These are phyloP conservation scores for Meloidogyne exigua DNA, from an alignment of 1,140 invertebrate species.

Conservation along the genomic window DNA sequence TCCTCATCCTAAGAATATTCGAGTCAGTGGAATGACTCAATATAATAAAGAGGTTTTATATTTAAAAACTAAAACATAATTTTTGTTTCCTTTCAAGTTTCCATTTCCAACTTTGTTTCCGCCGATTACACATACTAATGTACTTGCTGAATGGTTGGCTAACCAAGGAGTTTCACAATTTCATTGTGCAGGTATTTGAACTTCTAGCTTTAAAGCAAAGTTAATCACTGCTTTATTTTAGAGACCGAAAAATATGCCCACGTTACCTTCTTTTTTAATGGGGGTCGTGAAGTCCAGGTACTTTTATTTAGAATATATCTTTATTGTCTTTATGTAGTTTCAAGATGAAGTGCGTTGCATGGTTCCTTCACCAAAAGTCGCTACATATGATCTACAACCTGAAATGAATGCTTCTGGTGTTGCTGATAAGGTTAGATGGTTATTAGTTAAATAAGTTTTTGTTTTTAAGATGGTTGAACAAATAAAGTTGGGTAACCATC, in stretches of 20 bases:
- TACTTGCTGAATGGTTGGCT: conserved; percentile 66
- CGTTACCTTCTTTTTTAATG: conserved; percentile 68
- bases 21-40: conserved; percentile 65
- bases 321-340: conserved; percentile 50
- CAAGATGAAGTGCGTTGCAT: conserved; percentile 65
- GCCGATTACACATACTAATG: conserved; percentile 65
- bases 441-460: not conserved
- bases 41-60: conserved; percentile 65
- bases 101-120: conserved; percentile 66
- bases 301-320: not conserved
- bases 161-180: conserved; percentile 64
- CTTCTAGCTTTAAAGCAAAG: conserved; percentile 1
- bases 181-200: conserved; percentile 65
- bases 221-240: conserved; percentile 12
- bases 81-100: conserved; percentile 45
- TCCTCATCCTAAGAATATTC: conserved; percentile 55
- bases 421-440: conserved; percentile 63
- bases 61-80: not conserved
- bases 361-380: conserved; percentile 68
- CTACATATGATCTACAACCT: conserved; percentile 67
- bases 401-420: conserved; percentile 66
- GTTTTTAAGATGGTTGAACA: conserved; percentile 64
- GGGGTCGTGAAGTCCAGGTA: conserved; percentile 64
- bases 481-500: conserved; percentile 64
- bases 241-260: conserved; percentile 68